Conservation (phyloP, 2,888 invertebrate genomes). For the Melinaea marsaeus region DNA sequence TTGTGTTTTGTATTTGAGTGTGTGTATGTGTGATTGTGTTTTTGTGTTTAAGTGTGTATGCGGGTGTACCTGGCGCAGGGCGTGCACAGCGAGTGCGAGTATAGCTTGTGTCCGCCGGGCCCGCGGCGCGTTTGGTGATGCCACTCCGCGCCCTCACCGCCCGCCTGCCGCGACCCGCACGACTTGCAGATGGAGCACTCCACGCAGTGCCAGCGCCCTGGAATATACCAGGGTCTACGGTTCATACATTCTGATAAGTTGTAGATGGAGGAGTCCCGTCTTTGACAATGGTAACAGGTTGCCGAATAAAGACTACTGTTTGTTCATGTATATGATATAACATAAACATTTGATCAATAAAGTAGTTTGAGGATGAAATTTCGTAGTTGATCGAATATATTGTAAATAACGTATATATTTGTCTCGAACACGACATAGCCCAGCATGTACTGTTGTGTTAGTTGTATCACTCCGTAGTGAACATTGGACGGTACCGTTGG, state of each 20-base stretch:
- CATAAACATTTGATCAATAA: no score
- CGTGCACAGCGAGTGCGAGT: conserved; percentile 81
- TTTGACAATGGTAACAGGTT: no score
- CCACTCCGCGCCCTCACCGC: conserved; percentile 56
- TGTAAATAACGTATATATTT: no score
- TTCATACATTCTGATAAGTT: no score
- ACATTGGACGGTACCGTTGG: conserved; percentile 78
- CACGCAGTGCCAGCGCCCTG: conserved; percentile 91
- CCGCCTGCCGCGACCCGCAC: conserved; percentile 76
- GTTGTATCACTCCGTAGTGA: neutral
- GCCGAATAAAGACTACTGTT: no score
- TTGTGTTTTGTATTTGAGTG: neutral
- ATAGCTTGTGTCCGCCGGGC: conserved; percentile 70
- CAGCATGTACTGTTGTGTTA: no score
- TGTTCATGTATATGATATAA: no score
- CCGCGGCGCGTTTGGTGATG: conserved; percentile 73
- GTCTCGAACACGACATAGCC: no score
- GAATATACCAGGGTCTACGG: neutral
- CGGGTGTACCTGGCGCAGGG: conserved; percentile 81
- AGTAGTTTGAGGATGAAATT: no score
- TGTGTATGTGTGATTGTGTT: conserved; percentile 2
- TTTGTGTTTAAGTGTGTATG: conserved; percentile 2
- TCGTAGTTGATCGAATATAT: no score
- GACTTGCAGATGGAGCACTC: conserved; percentile 85
- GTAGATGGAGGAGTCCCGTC: no score